These are phyloP conservation scores for Cepaea nemoralis DNA, from an alignment of 1,140 invertebrate genomes.

Conservation along the genomic window DNA sequence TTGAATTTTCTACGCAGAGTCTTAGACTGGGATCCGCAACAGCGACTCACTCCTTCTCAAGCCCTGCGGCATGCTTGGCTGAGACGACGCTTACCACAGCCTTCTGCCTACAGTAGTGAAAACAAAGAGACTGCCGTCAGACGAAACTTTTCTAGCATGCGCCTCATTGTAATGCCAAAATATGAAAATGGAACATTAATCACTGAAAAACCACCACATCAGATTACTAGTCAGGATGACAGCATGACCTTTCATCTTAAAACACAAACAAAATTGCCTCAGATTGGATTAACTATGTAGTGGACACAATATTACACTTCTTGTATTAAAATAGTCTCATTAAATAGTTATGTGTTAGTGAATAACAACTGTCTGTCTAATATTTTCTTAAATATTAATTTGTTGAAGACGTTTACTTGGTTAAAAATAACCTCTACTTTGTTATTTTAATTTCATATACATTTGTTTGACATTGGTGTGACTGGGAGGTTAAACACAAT, in stretches of 20 bases:
- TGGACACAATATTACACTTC: too few relatives aligned
- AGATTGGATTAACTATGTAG: constrained; percentile 70
- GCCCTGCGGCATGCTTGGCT: constrained; percentile 96
- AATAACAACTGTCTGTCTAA: too few relatives aligned
- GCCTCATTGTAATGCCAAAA: constrained; percentile 59
- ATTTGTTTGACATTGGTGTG: too few relatives aligned
- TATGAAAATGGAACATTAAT: constrained; percentile 51
- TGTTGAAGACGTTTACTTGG: too few relatives aligned
- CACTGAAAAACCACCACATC: constrained; percentile 60
- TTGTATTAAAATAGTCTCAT: too few relatives aligned
- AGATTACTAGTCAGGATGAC: constrained; percentile 62
- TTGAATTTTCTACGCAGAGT: constrained; percentile 96
- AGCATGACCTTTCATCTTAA: constrained; percentile 58
- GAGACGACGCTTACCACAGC: constrained; percentile 87
- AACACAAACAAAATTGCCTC: constrained; percentile 68
- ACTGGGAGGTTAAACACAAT: too few relatives aligned
- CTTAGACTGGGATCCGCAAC: constrained; percentile 94
- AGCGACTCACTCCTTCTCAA: constrained; percentile 89
- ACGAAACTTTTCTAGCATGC: constrained; percentile 60
- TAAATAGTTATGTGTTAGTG: too few relatives aligned
- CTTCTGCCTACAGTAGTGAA: constrained; percentile 75
- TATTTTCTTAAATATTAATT: too few relatives aligned
- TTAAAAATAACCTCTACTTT: too few relatives aligned
- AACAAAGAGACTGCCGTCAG: constrained; percentile 58
- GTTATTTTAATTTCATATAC: too few relatives aligned